Evolutionary conservation across 2,888 invertebrate species (phyloP).

Genomic region (Sinelater perroti): DNA sequence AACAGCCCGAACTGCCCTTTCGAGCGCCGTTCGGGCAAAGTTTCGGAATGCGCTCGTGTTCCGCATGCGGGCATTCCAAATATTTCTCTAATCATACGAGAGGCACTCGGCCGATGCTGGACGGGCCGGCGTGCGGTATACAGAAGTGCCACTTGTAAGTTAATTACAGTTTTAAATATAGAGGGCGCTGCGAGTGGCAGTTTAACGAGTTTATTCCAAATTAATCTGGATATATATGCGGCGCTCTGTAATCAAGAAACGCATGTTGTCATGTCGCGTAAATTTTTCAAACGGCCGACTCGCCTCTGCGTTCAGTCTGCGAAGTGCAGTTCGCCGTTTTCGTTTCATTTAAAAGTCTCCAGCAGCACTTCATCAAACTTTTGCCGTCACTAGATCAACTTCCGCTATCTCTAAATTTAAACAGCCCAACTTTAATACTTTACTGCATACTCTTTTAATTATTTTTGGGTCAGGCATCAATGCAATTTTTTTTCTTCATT

Average conservation of each 20-base stretch:
- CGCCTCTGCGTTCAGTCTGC: too few relatives aligned
- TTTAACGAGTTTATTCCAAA: constrained; percentile 53
- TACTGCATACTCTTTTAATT: too few relatives aligned
- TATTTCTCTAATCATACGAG: constrained; percentile 27
- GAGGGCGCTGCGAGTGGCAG: constrained; percentile 53
- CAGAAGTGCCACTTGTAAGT: constrained; percentile 50
- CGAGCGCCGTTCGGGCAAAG: background rate
- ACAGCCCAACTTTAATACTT: too few relatives aligned
- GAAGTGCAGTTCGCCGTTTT: too few relatives aligned
- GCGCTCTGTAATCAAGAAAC: constrained; percentile 25
- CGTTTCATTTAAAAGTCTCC: too few relatives aligned
- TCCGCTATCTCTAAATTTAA: too few relatives aligned
- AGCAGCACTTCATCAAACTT: too few relatives aligned
- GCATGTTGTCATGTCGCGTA: too few relatives aligned
- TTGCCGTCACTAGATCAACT: too few relatives aligned
- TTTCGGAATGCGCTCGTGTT: constrained; percentile 8
- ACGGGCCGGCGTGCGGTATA: constrained; percentile 28
- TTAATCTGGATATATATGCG: constrained; percentile 45
- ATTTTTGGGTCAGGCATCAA: too few relatives aligned
- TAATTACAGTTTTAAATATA: constrained; percentile 57
- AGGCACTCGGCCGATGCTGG: constrained; percentile 17
- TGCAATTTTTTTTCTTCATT: too few relatives aligned
- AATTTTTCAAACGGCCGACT: too few relatives aligned
- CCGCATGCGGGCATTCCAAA: constrained; percentile 20
- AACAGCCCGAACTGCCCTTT: background rate